Percentiles rank a stretch among this genome's conserved stretches.
Conservation (phyloP, 1,140 invertebrate species). For the Philopotamus ludificatus region DNA sequence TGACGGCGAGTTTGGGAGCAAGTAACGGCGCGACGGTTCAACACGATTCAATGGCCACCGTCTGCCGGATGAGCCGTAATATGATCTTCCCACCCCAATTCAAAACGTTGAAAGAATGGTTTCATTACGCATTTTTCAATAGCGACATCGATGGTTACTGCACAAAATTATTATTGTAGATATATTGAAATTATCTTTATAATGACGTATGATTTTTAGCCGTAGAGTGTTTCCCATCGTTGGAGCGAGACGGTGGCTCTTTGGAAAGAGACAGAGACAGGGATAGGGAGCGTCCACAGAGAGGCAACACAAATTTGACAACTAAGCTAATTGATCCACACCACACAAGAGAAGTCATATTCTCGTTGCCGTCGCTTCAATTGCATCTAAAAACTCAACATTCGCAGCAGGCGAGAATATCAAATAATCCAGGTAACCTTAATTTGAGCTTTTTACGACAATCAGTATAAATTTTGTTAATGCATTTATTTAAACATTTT, state of each 20-base stretch:
- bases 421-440: constrained; percentile 71
- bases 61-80: constrained; percentile 86
- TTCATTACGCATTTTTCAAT: constrained; percentile 92
- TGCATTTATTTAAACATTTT: constrained; percentile 38
- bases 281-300: constrained; percentile 36
- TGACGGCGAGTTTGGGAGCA: constrained; percentile 85
- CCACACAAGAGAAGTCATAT: constrained; percentile 92
- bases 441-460: background rate
- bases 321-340: constrained; percentile 75
- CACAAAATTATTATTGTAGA: constrained; percentile 18
- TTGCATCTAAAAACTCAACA: constrained; percentile 93
- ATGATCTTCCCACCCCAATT: constrained; percentile 94
- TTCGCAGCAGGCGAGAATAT: constrained; percentile 69
- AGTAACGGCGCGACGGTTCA: constrained; percentile 66
- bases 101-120: constrained; percentile 92
- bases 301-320: constrained; percentile 47
- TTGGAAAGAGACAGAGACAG: constrained; percentile 41
- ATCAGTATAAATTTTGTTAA: background rate
- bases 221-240: constrained; percentile 84
- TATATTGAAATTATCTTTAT: background rate
- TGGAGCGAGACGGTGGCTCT: constrained; percentile 66
- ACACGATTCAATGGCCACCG: constrained; percentile 86
- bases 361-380: constrained; percentile 89
- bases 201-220: constrained; percentile 57
- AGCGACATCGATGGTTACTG: constrained; percentile 87